Conservation (phyloP, 2,888 invertebrate genomes). For the Lasioglossum oenotherae region DNA sequence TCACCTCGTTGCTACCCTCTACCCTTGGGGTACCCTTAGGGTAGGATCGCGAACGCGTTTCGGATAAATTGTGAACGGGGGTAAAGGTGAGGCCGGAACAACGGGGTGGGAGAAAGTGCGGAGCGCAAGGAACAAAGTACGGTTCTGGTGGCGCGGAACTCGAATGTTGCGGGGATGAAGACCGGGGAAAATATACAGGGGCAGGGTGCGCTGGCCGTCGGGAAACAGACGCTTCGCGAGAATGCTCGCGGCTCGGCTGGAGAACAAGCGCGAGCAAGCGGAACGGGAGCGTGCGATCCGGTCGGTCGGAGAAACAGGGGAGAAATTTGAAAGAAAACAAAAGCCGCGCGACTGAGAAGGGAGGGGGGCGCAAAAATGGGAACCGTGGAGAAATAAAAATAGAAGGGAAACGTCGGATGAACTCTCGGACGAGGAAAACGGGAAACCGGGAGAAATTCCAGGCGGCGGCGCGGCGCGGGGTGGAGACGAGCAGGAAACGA, state of each 20-base stretch:
- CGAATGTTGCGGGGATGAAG: neutral
- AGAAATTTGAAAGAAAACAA: conserved; percentile 6
- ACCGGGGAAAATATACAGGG: neutral
- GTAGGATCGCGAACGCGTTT: no score
- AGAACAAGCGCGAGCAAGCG: neutral
- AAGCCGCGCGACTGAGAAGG: neutral
- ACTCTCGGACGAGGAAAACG: neutral
- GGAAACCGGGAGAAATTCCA: neutral
- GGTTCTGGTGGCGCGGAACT: neutral
- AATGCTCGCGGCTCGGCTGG: neutral
- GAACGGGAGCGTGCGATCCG: neutral
- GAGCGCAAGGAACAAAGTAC: neutral
- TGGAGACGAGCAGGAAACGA: conserved; percentile 37
- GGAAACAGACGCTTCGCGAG: neutral
- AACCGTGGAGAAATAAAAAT: neutral
- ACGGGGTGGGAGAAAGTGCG: no score
- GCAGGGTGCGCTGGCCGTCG: neutral
- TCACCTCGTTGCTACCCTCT: no score
- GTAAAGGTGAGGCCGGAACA: neutral
- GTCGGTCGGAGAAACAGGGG: neutral
- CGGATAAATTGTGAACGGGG: neutral
- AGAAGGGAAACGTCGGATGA: neutral
- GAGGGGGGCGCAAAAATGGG: neutral
- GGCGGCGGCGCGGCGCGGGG: neutral
- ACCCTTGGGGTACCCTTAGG: no score